Evolutionary conservation across 1,140 invertebrate genomes (phyloP), one percentile per base, ranked within the genome.

Genomic region (Bombus impatiens): DNA sequence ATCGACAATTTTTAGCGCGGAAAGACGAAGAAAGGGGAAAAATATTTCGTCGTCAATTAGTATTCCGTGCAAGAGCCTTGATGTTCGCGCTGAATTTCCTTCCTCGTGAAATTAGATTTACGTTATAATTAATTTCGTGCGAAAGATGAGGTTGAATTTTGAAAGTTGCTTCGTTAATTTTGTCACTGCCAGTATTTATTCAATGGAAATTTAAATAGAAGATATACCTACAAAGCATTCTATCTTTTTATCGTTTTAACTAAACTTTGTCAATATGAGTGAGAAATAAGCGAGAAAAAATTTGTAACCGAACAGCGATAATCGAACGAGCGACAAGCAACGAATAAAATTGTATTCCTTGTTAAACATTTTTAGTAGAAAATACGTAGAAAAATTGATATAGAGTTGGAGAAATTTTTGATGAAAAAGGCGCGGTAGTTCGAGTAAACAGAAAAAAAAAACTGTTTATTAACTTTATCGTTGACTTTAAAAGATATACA

Each of bases 91-190:
- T 25, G 13, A 15, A 59, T 35, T 77, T 28, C 53, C 35, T 40
- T 32, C n/a, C 8, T 25, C 10, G 44, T 5, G 25, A n/a, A 35
- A 47, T 47, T 47, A 22, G 22, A 53, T 53, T 53, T 35, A 35
- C 53, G 22, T 78, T 12, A 62, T 42, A 78, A 78, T 62, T 78
- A 62, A 78, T 65, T 15, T 10, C 37, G 37, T 35, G 15, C 28
- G 25, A 9, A n/a, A 10, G 57, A n/a, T 13, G 42, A 57, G 47
- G 22, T 35, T 32, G 13, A 25, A 32, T 42, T 78, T 62, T 12
- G 28, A 42, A 78, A 32, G 65, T 78, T 62, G 18, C 76, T 28
- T 78, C 76, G 57, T 78, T 42, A 77, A 57, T 53, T 47, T 76
- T 5, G 25, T 59, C 28, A 40, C 4, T 10, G 6, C 4, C n/a